Base-by-base conservation (phyloP, 2,113 vertebrate genomes). In the Urocynchramus pylzowi region DNA sequence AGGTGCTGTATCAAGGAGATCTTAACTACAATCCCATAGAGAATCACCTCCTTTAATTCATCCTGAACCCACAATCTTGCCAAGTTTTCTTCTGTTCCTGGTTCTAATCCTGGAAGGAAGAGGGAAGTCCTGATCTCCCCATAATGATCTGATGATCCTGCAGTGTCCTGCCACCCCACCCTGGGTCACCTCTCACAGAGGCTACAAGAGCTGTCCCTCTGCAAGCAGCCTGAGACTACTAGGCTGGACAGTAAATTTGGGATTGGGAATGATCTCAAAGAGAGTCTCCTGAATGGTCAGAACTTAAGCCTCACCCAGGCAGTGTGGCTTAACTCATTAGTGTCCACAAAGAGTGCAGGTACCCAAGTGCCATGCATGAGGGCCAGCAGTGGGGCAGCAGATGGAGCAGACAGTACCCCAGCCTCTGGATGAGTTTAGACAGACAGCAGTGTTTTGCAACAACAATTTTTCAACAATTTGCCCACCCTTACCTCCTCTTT, bases 151-250 rank as follows among this genome's bases (percentile, higher is more conserved):
- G 5, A 69, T 4, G 5, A 69, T 20, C 26, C 37, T 56, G 24
- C n/a, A 69, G 67, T 27, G 23, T 90, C 41, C 57, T 85, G 22
- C 37, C 37, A 73, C 19, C 28, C 8, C 19, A 87, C 21, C 24
- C 77, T 11, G 21, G 44, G 49, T 13, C 6, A 1, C 17, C 23
- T 56, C 5, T 2, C 28, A 44, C 31, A 0, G 0, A 44, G 13
- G 21, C 31, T 83, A 44, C 44, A 63, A 35, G 52, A 87, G 18
- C 16, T 11, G 5, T 27, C 23, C 56, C 67, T 79, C 57, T 79
- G 70, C 9, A 10, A 56, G 19, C 35, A 30, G 30, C 30, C 35
- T 61, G 64, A 19, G 15, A 39, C 33, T 28, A 22, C 20, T 28
- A 42, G 24, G 8, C 77, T 84, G n/a, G 21, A 70, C 64, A 89